Base-by-base conservation (phyloP, 1,140 invertebrate species). In the Cydia amplana region DNA sequence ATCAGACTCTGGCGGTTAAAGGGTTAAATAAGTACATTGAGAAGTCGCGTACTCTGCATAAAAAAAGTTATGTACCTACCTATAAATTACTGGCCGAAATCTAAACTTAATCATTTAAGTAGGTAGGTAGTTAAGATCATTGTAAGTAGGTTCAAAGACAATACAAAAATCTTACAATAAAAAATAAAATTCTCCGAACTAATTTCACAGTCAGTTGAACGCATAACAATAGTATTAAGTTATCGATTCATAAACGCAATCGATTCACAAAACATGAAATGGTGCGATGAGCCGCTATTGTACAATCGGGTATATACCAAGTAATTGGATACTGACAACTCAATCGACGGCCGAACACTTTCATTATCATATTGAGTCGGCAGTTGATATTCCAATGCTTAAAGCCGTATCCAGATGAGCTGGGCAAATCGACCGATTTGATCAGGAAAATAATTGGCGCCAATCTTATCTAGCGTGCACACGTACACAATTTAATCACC, bases 231-330 rank as follows among this genome's bases (percentile, higher is more conserved):
- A 14, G 25, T 32, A 67, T 32, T 36, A 70, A 70, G n/a, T 70
- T 32, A 70, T 70, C 23, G 25, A 65, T 70, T 36, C 65, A 70
- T 70, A 70, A 70, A 70, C 28, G 5, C 32, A 40, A 18, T 70
- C 65, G 32, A 36, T 70, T 70, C 65, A 70, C 65, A 70, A 70
- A 70, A 70, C 65, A 70, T 36, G 65, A 70, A 70, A 18, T 18
- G 51, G 18, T 20, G n/a, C 18, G 20, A 23, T 23, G 51, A 55
- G 55, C 55, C 10, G 55, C 55, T 18, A 60, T 60, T 60, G 55
- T 60, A 60, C 55, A 23, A 55, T 60, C 20, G 16, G 32, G n/a
- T 14, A 67, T 16, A 28, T 25, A 14, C 28, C 5, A 1, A 18
- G 65, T 70, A 70, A 70, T 70, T 28, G 16, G 32, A 70, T 70